A percentile compares a stretch with the other conserved stretches of the same genome.
Conservation (phyloP, 1,140 invertebrate species). For the Hirudo medicinalis region DNA sequence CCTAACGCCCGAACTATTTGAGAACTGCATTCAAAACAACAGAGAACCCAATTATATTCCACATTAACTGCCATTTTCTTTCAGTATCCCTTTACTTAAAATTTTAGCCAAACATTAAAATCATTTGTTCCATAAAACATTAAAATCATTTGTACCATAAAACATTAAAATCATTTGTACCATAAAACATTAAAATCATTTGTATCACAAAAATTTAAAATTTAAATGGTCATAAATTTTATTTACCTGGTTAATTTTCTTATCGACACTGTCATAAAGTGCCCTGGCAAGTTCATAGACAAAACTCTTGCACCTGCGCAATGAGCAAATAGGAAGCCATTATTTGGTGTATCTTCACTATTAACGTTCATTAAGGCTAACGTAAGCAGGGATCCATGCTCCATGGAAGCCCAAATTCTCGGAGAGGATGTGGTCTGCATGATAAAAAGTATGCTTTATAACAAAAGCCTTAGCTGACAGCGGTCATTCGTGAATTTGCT, state of each 20-base stretch:
- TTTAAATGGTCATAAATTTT: too few relatives aligned
- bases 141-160: too few relatives aligned
- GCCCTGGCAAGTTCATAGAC: neutral
- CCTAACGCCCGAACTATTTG: constrained; percentile 21
- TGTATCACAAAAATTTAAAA: too few relatives aligned
- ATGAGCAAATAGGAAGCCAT: neutral
- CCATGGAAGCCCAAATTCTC: neutral
- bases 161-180: too few relatives aligned
- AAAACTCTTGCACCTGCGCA: neutral
- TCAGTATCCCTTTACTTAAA: neutral
- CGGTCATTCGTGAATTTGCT: too few relatives aligned
- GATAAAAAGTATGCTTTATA: neutral
- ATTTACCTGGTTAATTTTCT: constrained; percentile 1
- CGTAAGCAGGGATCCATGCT: neutral
- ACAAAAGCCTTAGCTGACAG: too few relatives aligned
- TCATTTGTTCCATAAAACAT: too few relatives aligned
- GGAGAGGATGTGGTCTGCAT: neutral
- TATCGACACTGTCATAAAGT: constrained; percentile 6
- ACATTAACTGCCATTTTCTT: neutral
- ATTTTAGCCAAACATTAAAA: too few relatives aligned
- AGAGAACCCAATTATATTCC: neutral
- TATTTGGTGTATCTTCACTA: neutral
- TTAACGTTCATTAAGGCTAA: neutral
- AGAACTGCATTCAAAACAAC: constrained; percentile 9
- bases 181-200: too few relatives aligned